Conservation (phyloP, 2,797 vertebrate genomes). For the Sarcoramphus papa region DNA sequence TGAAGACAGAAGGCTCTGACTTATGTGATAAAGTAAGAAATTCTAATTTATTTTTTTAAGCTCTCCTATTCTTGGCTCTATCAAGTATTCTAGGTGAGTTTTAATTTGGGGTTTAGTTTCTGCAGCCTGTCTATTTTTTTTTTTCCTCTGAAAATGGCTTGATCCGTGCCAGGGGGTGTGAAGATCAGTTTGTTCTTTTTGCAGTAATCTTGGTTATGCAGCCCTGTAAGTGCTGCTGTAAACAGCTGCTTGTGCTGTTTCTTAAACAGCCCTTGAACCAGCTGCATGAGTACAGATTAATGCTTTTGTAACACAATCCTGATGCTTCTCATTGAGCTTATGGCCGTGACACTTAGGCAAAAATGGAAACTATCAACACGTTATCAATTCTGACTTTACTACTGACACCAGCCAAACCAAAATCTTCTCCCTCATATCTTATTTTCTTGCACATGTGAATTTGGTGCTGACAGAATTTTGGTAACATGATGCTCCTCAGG, state of each 20-base stretch:
- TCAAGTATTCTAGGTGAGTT: background rate
- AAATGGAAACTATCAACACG: background rate
- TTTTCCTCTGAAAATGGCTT: background rate
- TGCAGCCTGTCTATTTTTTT: background rate
- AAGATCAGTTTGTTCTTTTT: background rate
- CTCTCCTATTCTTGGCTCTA: background rate
- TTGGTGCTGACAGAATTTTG: background rate
- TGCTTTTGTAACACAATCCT: background rate
- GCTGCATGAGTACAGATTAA: background rate
- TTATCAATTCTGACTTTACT: background rate
- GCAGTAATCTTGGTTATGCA: background rate
- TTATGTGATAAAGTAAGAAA: conserved; percentile 89
- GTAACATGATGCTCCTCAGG: background rate
- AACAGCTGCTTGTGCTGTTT: background rate
- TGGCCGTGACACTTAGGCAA: background rate
- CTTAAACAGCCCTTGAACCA: background rate
- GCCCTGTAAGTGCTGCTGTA: background rate
- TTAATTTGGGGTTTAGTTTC: background rate
- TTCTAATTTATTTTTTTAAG: background rate
- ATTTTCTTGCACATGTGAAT: background rate
- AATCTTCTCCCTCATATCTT: background rate
- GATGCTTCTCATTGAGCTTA: background rate
- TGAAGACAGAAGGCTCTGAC: conserved; percentile 95
- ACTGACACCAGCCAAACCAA: background rate
- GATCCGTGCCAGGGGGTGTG: background rate